Evolutionary conservation across 2,888 invertebrate genomes (phyloP).

Genomic region (Drosophila paramelanica): DNA sequence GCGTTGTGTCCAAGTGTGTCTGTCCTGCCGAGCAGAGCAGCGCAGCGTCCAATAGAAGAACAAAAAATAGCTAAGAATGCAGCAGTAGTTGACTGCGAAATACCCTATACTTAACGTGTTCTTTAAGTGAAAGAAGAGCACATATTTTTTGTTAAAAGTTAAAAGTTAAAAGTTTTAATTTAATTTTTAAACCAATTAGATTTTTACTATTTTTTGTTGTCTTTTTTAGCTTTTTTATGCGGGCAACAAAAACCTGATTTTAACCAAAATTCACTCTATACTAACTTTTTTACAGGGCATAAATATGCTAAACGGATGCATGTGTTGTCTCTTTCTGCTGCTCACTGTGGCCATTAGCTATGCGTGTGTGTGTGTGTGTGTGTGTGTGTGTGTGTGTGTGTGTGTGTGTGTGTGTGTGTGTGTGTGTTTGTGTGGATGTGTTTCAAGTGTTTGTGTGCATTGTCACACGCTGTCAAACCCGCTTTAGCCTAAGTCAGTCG

Average conservation of each 20-base stretch:
- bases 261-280: no score
- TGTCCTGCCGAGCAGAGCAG: conserved; percentile 25
- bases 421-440: conserved; percentile 20
- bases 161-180: no score
- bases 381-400: no score
- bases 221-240: no score
- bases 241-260: not conserved
- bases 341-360: conserved; percentile 2
- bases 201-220: not conserved
- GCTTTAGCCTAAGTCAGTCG: conserved; percentile 64
- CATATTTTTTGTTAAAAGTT: not conserved
- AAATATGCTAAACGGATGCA: conserved; percentile 59
- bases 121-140: no score
- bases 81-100: not conserved
- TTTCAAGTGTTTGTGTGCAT: conserved; percentile 49
- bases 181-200: no score
- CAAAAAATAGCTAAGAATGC: not conserved
- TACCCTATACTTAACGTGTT: conserved; percentile 5
- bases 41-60: conserved; percentile 9
- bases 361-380: not conserved
- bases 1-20: conserved; percentile 68
- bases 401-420: conserved; percentile 26
- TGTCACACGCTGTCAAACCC: conserved; percentile 74
- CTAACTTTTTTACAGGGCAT: conserved; percentile 17
- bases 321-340: conserved; percentile 14